phyloP scores from a whole-genome alignment of 1,140 invertebrate species.

The Drosophila jambulina region DNA sequence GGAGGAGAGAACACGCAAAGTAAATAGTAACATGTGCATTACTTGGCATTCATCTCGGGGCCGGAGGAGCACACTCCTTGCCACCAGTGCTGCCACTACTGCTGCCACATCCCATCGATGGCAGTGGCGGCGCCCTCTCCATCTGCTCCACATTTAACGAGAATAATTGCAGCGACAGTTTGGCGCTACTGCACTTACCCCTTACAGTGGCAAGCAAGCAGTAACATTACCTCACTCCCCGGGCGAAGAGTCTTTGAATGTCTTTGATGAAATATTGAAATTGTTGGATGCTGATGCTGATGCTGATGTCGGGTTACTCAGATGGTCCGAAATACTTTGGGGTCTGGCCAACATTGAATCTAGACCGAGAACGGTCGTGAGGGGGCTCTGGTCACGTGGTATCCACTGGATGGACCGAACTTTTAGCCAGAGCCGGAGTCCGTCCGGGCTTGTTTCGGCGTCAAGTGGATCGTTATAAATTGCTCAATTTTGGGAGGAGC shows the following conservation, averaged over 20 bases:
- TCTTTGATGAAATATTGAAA: conserved; percentile 84
- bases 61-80: conserved; percentile 5
- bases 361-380: conserved; percentile 14
- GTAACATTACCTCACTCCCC: conserved; percentile 32
- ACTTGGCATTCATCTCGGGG: conserved; percentile 75
- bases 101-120: conserved; percentile 4
- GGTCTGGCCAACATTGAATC: conserved; percentile 60
- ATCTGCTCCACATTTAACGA: conserved; percentile 76
- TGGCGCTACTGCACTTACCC: conserved; percentile 79
- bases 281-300: conserved; percentile 69
- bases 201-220: conserved; percentile 15
- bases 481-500: conserved; percentile 64
- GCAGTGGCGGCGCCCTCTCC: conserved; percentile 1
- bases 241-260: conserved; percentile 64
- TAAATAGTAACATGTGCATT: conserved; percentile 83
- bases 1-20: conserved; percentile 62
- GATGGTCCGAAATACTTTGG: conserved; percentile 47
- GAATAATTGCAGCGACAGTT: conserved; percentile 80
- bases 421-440: conserved; percentile 6
- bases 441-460: conserved; percentile 49
- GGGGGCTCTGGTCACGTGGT: conserved; percentile 57
- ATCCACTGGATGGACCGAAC: conserved; percentile 13
- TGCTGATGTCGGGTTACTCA: conserved; percentile 49
- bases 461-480: conserved; percentile 82
- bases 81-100: not conserved